These are phyloP conservation scores for Caenorhabditis virilis DNA, from an alignment of 2,888 invertebrate genomes.

Conservation along the genomic window DNA sequence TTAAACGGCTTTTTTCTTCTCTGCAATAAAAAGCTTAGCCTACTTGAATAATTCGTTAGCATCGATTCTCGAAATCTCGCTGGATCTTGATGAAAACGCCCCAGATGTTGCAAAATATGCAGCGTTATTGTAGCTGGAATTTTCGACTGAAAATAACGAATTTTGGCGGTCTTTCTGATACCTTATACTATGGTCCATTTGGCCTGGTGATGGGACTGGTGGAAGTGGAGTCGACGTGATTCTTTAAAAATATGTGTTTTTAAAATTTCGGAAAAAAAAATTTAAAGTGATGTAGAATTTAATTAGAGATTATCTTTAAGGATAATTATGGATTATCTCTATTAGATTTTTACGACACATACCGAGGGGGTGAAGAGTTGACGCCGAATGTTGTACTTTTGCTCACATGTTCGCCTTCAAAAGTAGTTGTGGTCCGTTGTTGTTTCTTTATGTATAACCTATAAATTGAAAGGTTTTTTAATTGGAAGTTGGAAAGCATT, in stretches of 20 bases:
- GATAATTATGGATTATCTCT: too few species aligned
- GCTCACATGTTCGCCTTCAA: constrained; percentile 34
- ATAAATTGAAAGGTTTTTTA: too few species aligned
- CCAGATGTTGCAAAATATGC: constrained; percentile 65
- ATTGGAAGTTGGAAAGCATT: too few species aligned
- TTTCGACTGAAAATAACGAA: neutral
- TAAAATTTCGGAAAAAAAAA: too few species aligned
- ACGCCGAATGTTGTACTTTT: constrained; percentile 50
- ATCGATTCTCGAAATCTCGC: constrained; percentile 62
- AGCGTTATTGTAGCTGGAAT: constrained; percentile 66
- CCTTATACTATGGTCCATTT: constrained; percentile 65
- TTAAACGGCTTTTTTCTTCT: neutral
- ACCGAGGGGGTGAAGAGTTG: constrained; percentile 30
- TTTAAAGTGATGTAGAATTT: constrained; percentile 1
- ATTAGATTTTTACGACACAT: too few species aligned
- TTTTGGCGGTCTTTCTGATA: too few species aligned
- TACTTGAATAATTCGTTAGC: constrained; percentile 56
- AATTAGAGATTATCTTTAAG: too few species aligned
- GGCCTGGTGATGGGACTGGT: constrained; percentile 56
- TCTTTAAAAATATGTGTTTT: constrained; percentile 12
- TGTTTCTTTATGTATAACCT: constrained; percentile 55
- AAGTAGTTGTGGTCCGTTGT: constrained; percentile 29
- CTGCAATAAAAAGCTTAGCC: constrained; percentile 5
- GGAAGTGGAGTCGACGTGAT: constrained; percentile 50
- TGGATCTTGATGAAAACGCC: constrained; percentile 56